phyloP scores from a whole-genome alignment of 2,113 vertebrate genomes.

The Scolopax mira region DNA sequence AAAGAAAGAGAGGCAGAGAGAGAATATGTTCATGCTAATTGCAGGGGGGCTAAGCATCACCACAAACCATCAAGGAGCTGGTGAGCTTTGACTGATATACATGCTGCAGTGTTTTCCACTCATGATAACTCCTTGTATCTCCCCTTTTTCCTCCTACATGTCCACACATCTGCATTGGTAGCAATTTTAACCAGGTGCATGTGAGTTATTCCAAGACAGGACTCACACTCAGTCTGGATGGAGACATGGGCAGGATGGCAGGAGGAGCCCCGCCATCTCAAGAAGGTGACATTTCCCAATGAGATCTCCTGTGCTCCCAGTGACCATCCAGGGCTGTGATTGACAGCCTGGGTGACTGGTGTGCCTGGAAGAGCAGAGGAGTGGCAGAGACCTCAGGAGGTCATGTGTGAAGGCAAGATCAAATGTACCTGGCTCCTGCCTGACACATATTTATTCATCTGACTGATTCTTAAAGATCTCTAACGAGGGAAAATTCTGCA shows the following conservation, averaged over 20 bases:
- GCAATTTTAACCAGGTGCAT: neutral
- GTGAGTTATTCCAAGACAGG: neutral
- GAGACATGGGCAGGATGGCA: neutral
- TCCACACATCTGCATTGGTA: neutral
- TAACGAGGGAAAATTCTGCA: neutral
- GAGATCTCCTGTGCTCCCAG: neutral
- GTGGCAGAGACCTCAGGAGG: neutral
- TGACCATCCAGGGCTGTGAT: neutral
- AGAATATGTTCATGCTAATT: neutral
- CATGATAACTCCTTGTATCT: neutral
- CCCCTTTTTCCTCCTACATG: neutral
- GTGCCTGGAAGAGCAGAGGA: neutral
- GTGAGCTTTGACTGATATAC: neutral
- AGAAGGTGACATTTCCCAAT: neutral
- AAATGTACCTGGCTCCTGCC: neutral
- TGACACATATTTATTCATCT: neutral
- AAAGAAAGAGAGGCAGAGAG: neutral
- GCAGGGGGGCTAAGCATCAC: neutral
- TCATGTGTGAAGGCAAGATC: neutral
- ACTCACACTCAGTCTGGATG: neutral
- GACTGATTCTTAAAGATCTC: neutral
- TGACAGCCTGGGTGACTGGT: neutral
- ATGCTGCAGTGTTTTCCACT: neutral
- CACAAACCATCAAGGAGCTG: neutral
- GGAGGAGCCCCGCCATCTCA: neutral